Conservation (phyloP, 2,113 vertebrate genomes). For the Sceloporus tristichus region DNA sequence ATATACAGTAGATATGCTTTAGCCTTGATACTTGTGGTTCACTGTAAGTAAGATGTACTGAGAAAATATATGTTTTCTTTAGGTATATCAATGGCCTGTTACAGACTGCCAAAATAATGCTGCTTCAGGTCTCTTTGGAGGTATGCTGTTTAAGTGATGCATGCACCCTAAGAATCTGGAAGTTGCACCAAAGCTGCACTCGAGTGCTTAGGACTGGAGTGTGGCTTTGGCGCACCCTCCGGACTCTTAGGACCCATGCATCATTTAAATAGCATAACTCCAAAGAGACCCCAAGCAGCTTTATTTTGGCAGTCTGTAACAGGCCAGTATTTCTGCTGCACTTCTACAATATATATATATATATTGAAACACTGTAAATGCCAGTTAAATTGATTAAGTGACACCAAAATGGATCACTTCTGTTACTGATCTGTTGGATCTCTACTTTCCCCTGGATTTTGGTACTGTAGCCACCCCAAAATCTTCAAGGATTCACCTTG, state of each 20-base stretch:
- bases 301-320: too few species aligned
- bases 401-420: conserved; percentile 15
- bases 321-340: conserved; percentile 35
- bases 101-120: too few species aligned
- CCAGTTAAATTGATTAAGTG: neutral
- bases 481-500: neutral
- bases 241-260: too few species aligned
- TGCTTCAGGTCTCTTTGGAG: too few species aligned
- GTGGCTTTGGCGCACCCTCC: too few species aligned
- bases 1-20: conserved; percentile 28
- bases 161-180: too few species aligned
- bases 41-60: conserved; percentile 27
- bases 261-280: too few species aligned
- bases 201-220: too few species aligned
- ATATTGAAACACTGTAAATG: neutral
- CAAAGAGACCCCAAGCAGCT: too few species aligned
- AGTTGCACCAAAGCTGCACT: too few species aligned
- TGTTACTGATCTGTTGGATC: neutral
- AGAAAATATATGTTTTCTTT: conserved; percentile 2
- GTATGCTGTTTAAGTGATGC: too few species aligned
- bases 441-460: conserved; percentile 9
- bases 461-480: neutral
- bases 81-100: neutral
- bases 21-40: conserved; percentile 16
- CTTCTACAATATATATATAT: neutral